Evolutionary conservation across 1,140 invertebrate genomes (phyloP).

Genomic region (Eubasilissa regina): DNA sequence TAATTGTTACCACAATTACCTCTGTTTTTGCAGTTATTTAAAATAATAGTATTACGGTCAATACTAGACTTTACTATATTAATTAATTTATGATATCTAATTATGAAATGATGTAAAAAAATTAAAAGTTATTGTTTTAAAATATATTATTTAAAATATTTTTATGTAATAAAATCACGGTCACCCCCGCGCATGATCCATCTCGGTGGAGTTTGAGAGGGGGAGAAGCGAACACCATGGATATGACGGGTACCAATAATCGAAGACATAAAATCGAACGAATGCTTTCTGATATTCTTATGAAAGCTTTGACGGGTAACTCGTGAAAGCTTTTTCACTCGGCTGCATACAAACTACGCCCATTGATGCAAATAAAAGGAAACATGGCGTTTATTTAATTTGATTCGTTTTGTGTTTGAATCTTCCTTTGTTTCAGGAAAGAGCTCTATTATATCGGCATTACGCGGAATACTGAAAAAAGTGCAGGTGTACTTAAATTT

Average conservation of each 20-base stretch:
- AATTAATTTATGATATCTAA: too few species aligned
- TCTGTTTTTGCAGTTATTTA: too few species aligned
- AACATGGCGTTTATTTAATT: neutral
- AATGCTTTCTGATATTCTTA: conserved; percentile 39
- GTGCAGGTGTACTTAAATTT: too few species aligned
- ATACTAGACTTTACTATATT: too few species aligned
- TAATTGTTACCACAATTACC: too few species aligned
- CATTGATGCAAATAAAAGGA: conserved; percentile 29
- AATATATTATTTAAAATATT: too few species aligned
- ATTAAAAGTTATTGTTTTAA: too few species aligned
- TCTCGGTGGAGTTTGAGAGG: neutral
- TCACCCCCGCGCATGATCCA: conserved; percentile 2
- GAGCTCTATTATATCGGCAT: neutral
- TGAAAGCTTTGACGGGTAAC: conserved; percentile 32
- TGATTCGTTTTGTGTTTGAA: neutral
- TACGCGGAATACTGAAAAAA: neutral
- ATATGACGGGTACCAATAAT: conserved; percentile 24
- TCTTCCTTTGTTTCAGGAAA: neutral
- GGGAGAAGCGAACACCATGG: neutral
- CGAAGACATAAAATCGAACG: conserved; percentile 38
- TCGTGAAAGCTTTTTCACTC: conserved; percentile 33
- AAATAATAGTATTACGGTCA: too few species aligned
- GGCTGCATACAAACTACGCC: conserved; percentile 25
- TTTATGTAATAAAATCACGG: too few species aligned
- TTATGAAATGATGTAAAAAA: too few species aligned